Evolutionary conservation across 2,888 invertebrate genomes (phyloP), one percentile per base, ranked within the genome.

Genomic region (Sclerodermus sp.): DNA sequence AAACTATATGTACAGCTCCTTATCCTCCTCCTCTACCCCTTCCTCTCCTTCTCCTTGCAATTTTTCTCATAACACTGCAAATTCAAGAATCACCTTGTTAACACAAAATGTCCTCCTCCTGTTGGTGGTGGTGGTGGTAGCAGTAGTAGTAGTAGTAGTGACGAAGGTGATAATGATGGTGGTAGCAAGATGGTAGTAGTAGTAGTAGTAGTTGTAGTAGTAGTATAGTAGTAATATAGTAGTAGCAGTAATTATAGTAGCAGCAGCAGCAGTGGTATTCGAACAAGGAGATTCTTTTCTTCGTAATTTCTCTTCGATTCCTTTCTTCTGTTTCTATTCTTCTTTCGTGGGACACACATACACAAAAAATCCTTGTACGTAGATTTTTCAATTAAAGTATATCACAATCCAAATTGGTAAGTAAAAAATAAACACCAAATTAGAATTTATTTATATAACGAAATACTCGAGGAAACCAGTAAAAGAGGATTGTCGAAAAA

Each of bases 1-100:
- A 76, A 76, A 76, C 74, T 76, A 76, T 77, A 77, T 77, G 69
- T 77, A 76, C 77, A 76, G 64, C 62, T 63, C 60, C 58, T 55
- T 67, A n/a, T n/a, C n/a, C n/a, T n/a, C n/a, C n/a, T n/a, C n/a
- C n/a, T n/a, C n/a, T n/a, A n/a, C n/a, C n/a, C 63, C 60, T 57
- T 61, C 45, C 55, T 61, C 55, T 49, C 47, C 55, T 56, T 60
- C 42, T 52, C 8, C 23, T 55, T 55, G 61, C 42, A 47, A 58
- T 50, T 55, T 52, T 43, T 60, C 56, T 60, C 57, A 62, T 63
- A 61, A 65, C 67, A 68, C 60, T 59, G 60, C 55, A 51, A 47
- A 18, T 56, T 53, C 52, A 47, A 65, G 56, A 51, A 42, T 47
- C 23, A n/a, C n/a, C n/a, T n/a, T n/a, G n/a, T n/a, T n/a, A n/a